A percentile compares a stretch with the other conserved stretches of the same genome.
These are phyloP conservation scores for Pluvialis apricaria DNA, from an alignment of 2,113 vertebrate species.

Conservation along the genomic window DNA sequence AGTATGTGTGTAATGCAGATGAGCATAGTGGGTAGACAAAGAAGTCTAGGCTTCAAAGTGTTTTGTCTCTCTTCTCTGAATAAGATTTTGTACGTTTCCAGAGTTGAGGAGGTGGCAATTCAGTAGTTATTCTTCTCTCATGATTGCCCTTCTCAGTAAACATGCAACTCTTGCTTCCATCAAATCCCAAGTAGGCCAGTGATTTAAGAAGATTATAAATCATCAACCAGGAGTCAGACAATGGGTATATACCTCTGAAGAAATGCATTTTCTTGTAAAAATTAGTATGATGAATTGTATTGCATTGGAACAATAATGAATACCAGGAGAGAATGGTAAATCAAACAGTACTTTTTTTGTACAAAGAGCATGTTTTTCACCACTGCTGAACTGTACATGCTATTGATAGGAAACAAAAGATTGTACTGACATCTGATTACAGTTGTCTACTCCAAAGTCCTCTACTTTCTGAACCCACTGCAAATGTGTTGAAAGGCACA, in stretches of 20 bases:
- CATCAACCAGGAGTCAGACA: neutral
- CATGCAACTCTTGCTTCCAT: neutral
- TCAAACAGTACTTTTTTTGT: neutral
- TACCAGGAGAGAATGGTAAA: neutral
- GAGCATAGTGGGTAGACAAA: neutral
- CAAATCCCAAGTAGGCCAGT: neutral
- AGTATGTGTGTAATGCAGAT: neutral
- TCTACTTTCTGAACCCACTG: neutral
- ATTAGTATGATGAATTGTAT: neutral
- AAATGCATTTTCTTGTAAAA: neutral
- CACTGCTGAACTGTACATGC: neutral
- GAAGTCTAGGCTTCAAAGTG: neutral
- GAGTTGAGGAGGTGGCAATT: neutral
- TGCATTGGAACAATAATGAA: neutral
- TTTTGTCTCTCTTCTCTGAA: neutral
- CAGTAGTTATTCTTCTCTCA: neutral
- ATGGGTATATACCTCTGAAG: neutral
- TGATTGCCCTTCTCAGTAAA: neutral
- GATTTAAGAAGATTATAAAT: neutral
- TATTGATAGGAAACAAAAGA: neutral
- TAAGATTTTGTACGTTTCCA: neutral
- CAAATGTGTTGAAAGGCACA: neutral
- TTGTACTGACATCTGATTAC: neutral
- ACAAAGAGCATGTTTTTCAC: neutral
- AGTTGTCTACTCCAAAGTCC: neutral